Base-by-base conservation (phyloP, 2,797 vertebrate genomes). In the Gorsachius magnificus region DNA sequence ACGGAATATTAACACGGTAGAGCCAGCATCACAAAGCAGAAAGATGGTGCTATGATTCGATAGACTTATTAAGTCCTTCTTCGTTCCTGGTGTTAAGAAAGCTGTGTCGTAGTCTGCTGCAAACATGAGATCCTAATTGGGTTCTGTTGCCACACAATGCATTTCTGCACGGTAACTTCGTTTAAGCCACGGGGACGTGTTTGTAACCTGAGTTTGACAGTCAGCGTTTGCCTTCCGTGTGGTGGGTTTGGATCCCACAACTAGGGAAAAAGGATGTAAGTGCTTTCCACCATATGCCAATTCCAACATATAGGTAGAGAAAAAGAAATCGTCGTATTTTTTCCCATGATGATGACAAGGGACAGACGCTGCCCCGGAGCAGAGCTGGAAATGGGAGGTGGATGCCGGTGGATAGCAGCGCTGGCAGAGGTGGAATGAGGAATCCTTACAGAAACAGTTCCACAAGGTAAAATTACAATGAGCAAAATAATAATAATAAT, bases 1-100 rank as follows among this genome's bases (percentile, higher is more conserved):
- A 69, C 25, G 12, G 97, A 96, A 96, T 97, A 96, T 93, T 97
- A 97, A 97, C 77, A 70, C 95, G 90, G 57, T 74, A 65, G 43
- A 92, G 60, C 95, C 86, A 38, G 41, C 78, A 36, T 46, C 41
- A 50, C 19, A n/a, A 50, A 79, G 46, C 83, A 68, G 90, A 45
- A 61, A 65, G 89, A 96, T 56, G 83, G 93, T 94, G 94, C 95
- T 87, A 45, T 85, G 63, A 86, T 97, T 97, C 83, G 94, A 89
- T 71, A 19, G 83, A 83, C 68, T 93, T 90, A 69, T 92, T 92
- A 90, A 89, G 66, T 53, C 86, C 91, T 90, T 91, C 91, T 90
- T 91, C 72, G 33, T 94, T 93, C 84, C 94, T 93, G 77, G 89
- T 80, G 69, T 65, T n/a, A 79, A 95, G 94, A 81, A 68, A n/a